Percentiles rank a stretch among this genome's conserved stretches.
These are phyloP conservation scores for Netelia inedita DNA, from an alignment of 2,888 invertebrate species.

Conservation along the genomic window DNA sequence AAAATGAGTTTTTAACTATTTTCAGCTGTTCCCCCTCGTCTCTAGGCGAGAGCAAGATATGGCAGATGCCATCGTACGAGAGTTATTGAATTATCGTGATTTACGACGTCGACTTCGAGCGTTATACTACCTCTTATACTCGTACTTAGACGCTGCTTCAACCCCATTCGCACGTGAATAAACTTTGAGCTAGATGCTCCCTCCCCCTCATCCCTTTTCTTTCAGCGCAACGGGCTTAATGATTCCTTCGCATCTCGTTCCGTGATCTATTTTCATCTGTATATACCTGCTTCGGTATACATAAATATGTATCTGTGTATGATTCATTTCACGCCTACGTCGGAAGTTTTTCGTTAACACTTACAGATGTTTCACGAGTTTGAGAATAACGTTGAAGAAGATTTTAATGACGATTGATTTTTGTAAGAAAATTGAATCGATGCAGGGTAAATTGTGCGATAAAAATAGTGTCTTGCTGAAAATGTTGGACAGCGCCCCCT, in stretches of 20 bases:
- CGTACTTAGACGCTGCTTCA: constrained; percentile 1
- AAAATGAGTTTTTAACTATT: constrained; percentile 70
- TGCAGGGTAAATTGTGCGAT: too few relatives aligned
- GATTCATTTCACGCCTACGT: too few relatives aligned
- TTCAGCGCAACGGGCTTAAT: constrained; percentile 30
- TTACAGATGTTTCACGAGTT: too few relatives aligned
- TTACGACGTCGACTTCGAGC: constrained; percentile 38
- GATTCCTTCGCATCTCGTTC: constrained; percentile 12
- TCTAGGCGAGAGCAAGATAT: constrained; percentile 22
- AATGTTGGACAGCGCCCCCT: too few relatives aligned
- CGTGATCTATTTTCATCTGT: constrained; percentile 38
- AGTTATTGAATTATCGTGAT: constrained; percentile 67
- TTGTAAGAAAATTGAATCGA: too few relatives aligned
- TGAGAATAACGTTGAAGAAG: too few relatives aligned
- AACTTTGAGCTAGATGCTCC: constrained; percentile 34
- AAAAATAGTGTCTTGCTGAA: too few relatives aligned
- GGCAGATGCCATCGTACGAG: constrained; percentile 58
- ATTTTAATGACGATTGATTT: too few relatives aligned
- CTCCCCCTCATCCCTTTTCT: too few relatives aligned
- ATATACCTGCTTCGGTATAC: constrained; percentile 6
- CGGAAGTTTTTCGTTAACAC: too few relatives aligned
- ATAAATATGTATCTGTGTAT: not conserved
- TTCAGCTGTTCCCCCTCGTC: constrained; percentile 61
- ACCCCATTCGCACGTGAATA: constrained; percentile 61
- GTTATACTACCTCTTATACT: not conserved